Conservation (phyloP, 2,797 vertebrate genomes). For the Psittacula echo region DNA sequence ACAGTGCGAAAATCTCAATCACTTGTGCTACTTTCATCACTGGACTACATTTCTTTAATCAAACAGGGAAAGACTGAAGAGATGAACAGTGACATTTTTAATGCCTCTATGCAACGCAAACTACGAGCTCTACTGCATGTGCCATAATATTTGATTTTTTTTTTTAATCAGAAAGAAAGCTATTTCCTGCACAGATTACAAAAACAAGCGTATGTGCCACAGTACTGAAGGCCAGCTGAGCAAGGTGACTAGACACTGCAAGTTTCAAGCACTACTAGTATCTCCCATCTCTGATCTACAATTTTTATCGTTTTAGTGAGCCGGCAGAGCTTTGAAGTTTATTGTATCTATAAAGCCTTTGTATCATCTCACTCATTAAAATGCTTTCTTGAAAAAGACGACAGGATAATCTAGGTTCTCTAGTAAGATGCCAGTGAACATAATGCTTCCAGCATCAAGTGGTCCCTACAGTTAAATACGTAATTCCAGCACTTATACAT, state of each 20-base stretch:
- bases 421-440: background rate
- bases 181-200: background rate
- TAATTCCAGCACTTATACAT: background rate
- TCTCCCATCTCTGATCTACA: background rate
- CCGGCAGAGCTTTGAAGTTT: background rate
- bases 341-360: background rate
- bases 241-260: background rate
- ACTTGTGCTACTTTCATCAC: background rate
- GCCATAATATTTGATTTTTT: background rate
- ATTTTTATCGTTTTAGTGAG: background rate
- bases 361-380: background rate
- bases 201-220: background rate
- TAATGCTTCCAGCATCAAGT: background rate
- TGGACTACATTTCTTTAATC: background rate
- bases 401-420: background rate
- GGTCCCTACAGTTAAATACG: background rate
- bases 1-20: background rate
- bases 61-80: background rate
- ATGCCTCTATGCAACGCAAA: background rate
- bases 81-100: background rate
- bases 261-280: background rate
- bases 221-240: background rate
- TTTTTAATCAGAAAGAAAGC: background rate
- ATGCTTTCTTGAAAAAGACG: background rate
- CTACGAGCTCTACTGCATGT: background rate